Evolutionary conservation across 1,140 invertebrate genomes (phyloP), one percentile per base, ranked within the genome.

Genomic region (Eufriesea mexicana): DNA sequence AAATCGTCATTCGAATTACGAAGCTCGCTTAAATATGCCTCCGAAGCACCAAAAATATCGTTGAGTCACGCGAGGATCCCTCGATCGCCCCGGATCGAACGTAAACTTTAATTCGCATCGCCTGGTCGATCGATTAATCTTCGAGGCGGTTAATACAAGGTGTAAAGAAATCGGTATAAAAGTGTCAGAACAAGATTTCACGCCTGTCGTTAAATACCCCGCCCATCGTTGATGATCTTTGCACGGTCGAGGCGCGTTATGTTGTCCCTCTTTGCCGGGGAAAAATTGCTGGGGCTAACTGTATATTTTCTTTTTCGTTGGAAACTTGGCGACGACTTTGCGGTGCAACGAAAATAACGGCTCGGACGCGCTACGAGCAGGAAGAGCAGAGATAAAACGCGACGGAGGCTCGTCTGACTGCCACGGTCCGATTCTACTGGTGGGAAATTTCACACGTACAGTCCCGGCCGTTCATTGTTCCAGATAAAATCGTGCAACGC

Each of bases 331-430:
- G 49, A 47, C 59, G 16, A 20, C 64, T 75, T 74, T 79, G 45
- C 9, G 9, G 9, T 23, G 23, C 8, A 23, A 54, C 55, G 45
- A 76, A 88, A 83, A 87, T 79, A 77, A 25, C 59, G n/a, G 45
- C 6, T 18, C 12, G 35, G 20, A 10, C 18, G 54, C 8, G n/a
- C 20, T n/a, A 7, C 45, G 28, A 10, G 9, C 35, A 35, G 25
- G 54, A 57, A 70, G 18, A 49, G 18, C 54, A n/a, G 10, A 77
- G 74, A 61, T 70, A 70, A 42, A 61, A 7, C 73, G n/a, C 42
- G 51, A 77, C 45, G 59, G 25, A 67, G 5, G 57, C n/a, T n/a
- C 57, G 54, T 82, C 55, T 83, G 72, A 20, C 35, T 59, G 66
- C 4, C 8, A 28, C 45, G 23, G 8, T 45, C n/a, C 10, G 28